These are phyloP conservation scores for Cyprinodon diabolis DNA, from an alignment of 2,797 vertebrate genomes.

Conservation along the genomic window DNA sequence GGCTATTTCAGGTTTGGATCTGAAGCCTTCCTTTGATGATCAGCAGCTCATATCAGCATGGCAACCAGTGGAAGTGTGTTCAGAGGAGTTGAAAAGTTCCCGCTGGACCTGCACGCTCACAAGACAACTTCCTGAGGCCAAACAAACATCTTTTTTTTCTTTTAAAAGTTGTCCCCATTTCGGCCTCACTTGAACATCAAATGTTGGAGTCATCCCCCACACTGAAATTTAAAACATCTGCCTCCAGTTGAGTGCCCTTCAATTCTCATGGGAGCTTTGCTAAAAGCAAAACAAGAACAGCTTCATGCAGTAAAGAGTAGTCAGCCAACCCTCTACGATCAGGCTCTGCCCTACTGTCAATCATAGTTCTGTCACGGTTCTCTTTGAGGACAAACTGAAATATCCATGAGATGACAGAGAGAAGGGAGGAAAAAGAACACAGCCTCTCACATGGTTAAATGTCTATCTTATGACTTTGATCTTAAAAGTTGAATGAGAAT, in stretches of 20 bases:
- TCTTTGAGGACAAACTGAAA: constrained; percentile 11
- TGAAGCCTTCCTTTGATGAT: constrained; percentile 38
- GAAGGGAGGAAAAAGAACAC: neutral
- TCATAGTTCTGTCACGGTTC: constrained; percentile 26
- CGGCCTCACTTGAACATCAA: constrained; percentile 7
- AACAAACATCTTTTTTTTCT: constrained; percentile 38
- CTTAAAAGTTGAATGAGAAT: neutral
- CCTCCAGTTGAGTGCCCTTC: constrained; percentile 29
- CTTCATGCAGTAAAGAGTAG: constrained; percentile 23
- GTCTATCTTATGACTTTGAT: constrained; percentile 11
- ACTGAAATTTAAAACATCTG: constrained; percentile 33
- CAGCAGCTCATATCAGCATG: constrained; percentile 23
- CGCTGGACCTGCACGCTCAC: constrained; percentile 7
- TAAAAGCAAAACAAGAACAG: constrained; percentile 47
- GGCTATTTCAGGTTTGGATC: constrained; percentile 7
- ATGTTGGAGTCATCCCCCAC: constrained; percentile 21
- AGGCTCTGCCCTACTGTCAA: constrained; percentile 30
- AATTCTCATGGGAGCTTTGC: constrained; percentile 8
- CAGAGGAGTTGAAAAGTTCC: constrained; percentile 20
- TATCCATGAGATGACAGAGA: neutral
- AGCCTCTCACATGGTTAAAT: constrained; percentile 6
- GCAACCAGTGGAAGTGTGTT: constrained; percentile 16
- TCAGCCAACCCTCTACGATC: constrained; percentile 23
- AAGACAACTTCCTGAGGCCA: constrained; percentile 31
- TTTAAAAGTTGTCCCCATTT: constrained; percentile 21